phyloP scores from a whole-genome alignment of 2,797 vertebrate species.

The Crypturellus tataupa region DNA sequence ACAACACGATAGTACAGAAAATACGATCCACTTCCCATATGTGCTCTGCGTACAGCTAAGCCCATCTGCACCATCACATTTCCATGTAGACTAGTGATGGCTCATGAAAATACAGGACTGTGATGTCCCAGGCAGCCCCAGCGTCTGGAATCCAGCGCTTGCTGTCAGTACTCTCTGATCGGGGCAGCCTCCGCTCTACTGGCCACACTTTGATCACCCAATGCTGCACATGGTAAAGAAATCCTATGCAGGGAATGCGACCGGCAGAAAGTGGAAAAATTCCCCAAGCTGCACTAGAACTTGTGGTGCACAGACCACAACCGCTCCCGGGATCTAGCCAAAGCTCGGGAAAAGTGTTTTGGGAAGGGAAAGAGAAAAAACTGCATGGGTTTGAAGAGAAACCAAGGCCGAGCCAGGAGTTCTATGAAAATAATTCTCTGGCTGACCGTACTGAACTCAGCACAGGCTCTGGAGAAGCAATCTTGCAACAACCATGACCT shows the following conservation, averaged over 20 bases:
- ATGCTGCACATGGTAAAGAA: not conserved
- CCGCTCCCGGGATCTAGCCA: not conserved
- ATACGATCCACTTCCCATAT: rapidly evolving
- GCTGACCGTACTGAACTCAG: not conserved
- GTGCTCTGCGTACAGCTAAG: not conserved
- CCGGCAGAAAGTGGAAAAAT: not conserved
- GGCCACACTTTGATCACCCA: not conserved
- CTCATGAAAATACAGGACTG: rapidly evolving
- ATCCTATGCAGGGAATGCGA: not conserved
- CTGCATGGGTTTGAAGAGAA: not conserved
- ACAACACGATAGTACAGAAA: too few species aligned
- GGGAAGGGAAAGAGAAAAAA: not conserved
- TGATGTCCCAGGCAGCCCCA: rapidly evolving
- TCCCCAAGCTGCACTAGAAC: not conserved
- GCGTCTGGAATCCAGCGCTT: not conserved
- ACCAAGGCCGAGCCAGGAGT: not conserved
- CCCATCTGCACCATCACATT: rapidly evolving
- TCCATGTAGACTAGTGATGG: rapidly evolving
- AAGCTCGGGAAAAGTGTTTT: not conserved
- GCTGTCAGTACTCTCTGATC: not conserved
- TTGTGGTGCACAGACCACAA: not conserved
- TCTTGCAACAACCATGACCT: not conserved
- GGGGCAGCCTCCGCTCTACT: not conserved
- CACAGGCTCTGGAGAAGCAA: not conserved
- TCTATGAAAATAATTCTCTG: not conserved